A percentile compares a stretch with the other conserved stretches of the same genome.
Conservation (phyloP, 2,113 vertebrate genomes). For the Tautogolabrus adspersus region DNA sequence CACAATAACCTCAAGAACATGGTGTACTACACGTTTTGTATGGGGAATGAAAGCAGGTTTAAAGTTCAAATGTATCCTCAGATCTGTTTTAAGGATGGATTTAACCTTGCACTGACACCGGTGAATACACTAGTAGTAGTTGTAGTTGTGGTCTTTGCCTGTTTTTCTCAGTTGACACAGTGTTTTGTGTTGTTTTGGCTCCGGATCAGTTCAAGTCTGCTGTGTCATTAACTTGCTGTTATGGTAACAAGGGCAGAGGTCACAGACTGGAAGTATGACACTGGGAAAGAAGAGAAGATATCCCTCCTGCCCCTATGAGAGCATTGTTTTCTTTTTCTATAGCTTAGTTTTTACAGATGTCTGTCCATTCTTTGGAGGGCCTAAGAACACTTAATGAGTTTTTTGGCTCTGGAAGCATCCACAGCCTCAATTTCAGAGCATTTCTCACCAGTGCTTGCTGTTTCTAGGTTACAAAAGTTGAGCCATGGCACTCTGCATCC, state of each 20-base stretch:
- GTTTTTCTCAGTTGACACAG: not conserved
- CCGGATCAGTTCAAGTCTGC: slow-evolving; percentile 39
- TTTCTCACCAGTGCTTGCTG: no score
- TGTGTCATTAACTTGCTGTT: slow-evolving; percentile 71
- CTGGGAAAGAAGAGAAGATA: slow-evolving; percentile 26
- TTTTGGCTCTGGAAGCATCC: no score
- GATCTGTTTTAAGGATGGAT: no score
- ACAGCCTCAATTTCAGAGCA: no score
- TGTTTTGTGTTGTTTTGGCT: slow-evolving; percentile 35
- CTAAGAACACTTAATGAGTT: no score
- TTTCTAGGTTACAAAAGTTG: no score
- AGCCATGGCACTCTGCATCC: no score
- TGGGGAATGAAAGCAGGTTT: not conserved
- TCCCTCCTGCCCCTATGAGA: slow-evolving; percentile 43
- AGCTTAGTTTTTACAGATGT: not conserved
- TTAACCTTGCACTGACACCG: no score
- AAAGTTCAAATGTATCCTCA: no score
- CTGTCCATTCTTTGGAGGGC: no score
- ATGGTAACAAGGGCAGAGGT: slow-evolving; percentile 72
- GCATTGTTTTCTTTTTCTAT: not conserved
- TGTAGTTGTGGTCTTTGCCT: not conserved
- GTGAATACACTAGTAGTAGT: no score
- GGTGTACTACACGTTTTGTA: not conserved
- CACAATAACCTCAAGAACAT: no score
- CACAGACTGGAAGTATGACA: slow-evolving; percentile 9